A percentile compares a stretch with the other conserved stretches of the same genome.
phyloP scores from a whole-genome alignment of 1,140 invertebrate species.

The Ectropis grisescens region DNA sequence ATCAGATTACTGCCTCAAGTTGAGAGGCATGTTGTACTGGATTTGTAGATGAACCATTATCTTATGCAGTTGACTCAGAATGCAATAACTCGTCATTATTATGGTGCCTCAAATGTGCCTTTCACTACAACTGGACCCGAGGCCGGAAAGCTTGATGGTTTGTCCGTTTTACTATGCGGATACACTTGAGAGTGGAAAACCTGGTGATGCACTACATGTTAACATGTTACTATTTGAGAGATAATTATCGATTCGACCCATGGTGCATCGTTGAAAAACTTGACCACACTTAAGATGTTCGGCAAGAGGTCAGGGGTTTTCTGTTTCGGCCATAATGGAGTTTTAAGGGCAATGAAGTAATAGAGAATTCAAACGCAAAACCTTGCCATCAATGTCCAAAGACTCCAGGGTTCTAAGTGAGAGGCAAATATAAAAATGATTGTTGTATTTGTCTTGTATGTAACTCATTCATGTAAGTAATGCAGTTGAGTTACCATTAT shows the following conservation, averaged over 20 bases:
- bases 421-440: constrained; percentile 53
- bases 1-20: constrained; percentile 47
- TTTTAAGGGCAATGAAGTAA: constrained; percentile 56
- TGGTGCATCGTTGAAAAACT: constrained; percentile 68
- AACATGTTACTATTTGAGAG: constrained; percentile 22
- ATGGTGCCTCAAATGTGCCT: constrained; percentile 69
- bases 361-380: no score
- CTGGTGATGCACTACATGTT: constrained; percentile 61
- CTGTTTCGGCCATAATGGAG: constrained; percentile 66
- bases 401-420: constrained; percentile 67
- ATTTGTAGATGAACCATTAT: constrained; percentile 49
- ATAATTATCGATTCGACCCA: constrained; percentile 23
- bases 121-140: constrained; percentile 65
- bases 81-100: constrained; percentile 70
- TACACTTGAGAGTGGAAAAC: constrained; percentile 68
- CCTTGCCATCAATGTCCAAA: constrained; percentile 51
- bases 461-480: constrained; percentile 68
- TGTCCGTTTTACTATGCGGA: constrained; percentile 54
- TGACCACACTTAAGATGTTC: constrained; percentile 55
- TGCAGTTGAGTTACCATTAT: constrained; percentile 49
- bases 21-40: constrained; percentile 50
- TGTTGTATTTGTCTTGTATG: constrained; percentile 39
- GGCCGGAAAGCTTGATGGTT: constrained; percentile 68
- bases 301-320: constrained; percentile 65
- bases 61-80: constrained; percentile 60